Evolutionary conservation across 2,888 invertebrate species (phyloP), one percentile per base, ranked within the genome.

Genomic region (Pediacus dermestoides): DNA sequence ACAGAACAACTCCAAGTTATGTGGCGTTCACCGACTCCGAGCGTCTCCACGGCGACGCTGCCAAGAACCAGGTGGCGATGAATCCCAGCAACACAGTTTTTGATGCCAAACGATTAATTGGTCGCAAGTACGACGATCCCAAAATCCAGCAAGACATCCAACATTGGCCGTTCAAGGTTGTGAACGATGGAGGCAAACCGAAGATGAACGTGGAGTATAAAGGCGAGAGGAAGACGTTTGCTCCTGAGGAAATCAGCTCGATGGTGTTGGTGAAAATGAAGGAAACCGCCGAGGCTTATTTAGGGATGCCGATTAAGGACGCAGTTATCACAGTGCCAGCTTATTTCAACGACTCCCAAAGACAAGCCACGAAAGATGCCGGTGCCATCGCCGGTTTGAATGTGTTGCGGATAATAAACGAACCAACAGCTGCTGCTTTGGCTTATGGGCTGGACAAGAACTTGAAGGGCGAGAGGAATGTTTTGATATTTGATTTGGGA

Each of bases 1-100:
- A 90, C 69, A 72, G 89, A 38, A 89, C 88, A 10, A 90, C 89
- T 27, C 89, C 90, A 16, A 81, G 81, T 37, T 84, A 83, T 65
- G 84, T 85, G 37, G 85, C 84, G 13, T 85, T 85, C 66, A 83
- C 73, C 4, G 82, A 82, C 63, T 76, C 75, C 7, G 81, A 82
- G 66, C 72, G 82, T 26, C 74, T 82, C 31, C 77, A 82, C 59
- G 82, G 82, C 32, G 82, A 82, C 63, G 80, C 81, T 4, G 82
- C 82, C 32, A 82, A 83, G 66, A 82, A 81, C 68, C 78, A 81
- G 68, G 81, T 81, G 31, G 81, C 80, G 22, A 74, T 81, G 72
- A 85, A 86, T 67, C 85, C 86, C 26, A 74, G 60, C 61, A 85
- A 85, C 72, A 85, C 85, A 1, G 80, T 82, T 70, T 42, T 75